These are phyloP conservation scores for Cylindroiulus punctatus DNA, from an alignment of 2,888 invertebrate genomes.

Conservation along the genomic window DNA sequence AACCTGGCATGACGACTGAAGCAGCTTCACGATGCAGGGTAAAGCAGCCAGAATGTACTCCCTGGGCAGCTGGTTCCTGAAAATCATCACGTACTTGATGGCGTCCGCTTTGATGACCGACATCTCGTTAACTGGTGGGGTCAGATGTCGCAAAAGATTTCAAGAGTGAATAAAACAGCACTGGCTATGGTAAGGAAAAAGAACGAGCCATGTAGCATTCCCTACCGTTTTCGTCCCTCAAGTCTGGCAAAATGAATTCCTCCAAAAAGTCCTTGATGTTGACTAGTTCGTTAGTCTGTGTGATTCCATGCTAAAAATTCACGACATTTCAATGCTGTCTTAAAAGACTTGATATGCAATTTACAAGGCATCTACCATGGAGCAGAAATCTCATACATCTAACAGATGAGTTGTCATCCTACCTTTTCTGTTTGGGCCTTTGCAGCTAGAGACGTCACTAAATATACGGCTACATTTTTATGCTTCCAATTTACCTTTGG, in stretches of 20 bases:
- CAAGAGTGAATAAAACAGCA: neutral
- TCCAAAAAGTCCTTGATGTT: conserved; percentile 88
- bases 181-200: neutral
- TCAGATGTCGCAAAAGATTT: neutral
- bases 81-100: conserved; percentile 95
- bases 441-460: conserved; percentile 93
- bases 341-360: too few species aligned
- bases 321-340: too few species aligned
- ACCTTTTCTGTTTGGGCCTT: conserved; percentile 84
- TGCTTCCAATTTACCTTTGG: conserved; percentile 86
- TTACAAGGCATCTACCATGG: too few species aligned
- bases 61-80: conserved; percentile 83
- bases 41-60: conserved; percentile 79
- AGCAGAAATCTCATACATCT: too few species aligned
- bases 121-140: conserved; percentile 80
- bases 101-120: conserved; percentile 96
- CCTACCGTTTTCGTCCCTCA: conserved; percentile 78
- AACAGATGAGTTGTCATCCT: conserved; percentile 52
- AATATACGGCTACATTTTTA: conserved; percentile 95
- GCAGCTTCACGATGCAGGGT: conserved; percentile 81
- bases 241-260: conserved; percentile 86
- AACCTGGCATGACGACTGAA: conserved; percentile 81
- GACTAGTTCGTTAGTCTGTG: conserved; percentile 88
- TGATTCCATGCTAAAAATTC: conserved; percentile 86
- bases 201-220: conserved; percentile 44